Evolutionary conservation across 2,888 invertebrate species (phyloP).

Genomic region (Acanthosepion pharaonis): DNA sequence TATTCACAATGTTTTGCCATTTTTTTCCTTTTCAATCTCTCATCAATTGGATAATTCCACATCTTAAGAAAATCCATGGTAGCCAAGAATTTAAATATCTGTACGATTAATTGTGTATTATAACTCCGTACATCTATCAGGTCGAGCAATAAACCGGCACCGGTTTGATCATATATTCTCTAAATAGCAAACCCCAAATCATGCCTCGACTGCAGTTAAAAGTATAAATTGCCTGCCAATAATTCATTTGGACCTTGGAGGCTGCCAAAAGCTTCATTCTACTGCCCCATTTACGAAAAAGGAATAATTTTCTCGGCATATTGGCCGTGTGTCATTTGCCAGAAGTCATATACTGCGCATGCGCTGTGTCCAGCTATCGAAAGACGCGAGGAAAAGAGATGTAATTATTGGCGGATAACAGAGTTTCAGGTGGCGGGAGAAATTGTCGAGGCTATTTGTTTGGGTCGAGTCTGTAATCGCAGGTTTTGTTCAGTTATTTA

Average conservation of each 20-base stretch:
- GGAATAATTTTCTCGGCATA: not conserved
- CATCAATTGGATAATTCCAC: too few species aligned
- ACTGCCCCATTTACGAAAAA: not conserved
- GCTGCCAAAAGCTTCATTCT: slow-evolving; percentile 14
- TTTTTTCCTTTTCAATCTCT: too few species aligned
- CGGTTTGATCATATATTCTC: not conserved
- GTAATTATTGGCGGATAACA: not conserved
- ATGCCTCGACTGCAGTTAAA: not conserved
- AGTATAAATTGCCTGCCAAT: slow-evolving; percentile 6
- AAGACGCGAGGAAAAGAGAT: not conserved
- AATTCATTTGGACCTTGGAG: not conserved
- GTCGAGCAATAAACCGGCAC: not conserved
- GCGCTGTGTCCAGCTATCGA: not conserved
- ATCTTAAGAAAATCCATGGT: not conserved
- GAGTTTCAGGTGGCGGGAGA: not conserved
- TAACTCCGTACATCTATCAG: not conserved
- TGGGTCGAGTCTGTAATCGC: not conserved
- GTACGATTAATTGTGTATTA: not conserved
- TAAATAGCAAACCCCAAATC: too few species aligned
- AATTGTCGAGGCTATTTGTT: not conserved
- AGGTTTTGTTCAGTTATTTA: not conserved
- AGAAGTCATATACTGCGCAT: not conserved
- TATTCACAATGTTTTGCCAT: too few species aligned
- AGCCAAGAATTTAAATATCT: not conserved
- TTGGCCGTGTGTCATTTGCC: not conserved